These are phyloP conservation scores for Acanthococcus lagerstroemiae DNA, from an alignment of 2,888 invertebrate species.

Conservation along the genomic window DNA sequence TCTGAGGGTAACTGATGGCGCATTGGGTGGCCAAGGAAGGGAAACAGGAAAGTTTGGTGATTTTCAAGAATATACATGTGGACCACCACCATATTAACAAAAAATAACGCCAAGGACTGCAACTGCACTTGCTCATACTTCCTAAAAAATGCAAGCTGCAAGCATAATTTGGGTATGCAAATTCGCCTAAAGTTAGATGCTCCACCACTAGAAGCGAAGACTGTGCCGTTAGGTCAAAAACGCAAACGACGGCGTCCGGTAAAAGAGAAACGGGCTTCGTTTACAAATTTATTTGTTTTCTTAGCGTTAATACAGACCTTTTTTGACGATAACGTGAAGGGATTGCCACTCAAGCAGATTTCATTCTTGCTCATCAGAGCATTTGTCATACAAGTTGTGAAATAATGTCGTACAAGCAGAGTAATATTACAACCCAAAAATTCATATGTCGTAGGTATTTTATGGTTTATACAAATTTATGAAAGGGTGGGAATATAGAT, in stretches of 20 bases:
- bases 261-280: conserved; percentile 1
- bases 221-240: conserved; percentile 7
- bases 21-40: conserved; percentile 6
- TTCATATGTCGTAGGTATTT: too few relatives aligned
- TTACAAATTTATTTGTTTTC: background rate
- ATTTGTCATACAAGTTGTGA: background rate
- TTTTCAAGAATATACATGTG: conserved; percentile 3
- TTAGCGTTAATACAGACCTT: background rate
- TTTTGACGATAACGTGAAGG: background rate
- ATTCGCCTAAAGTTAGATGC: conserved; percentile 1
- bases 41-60: background rate
- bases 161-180: conserved; percentile 10
- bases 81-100: background rate
- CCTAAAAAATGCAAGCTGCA: background rate
- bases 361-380: background rate
- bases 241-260: background rate
- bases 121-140: conserved; percentile 7
- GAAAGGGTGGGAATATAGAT: too few relatives aligned
- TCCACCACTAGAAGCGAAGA: conserved; percentile 9
- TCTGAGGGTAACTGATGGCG: too few relatives aligned
- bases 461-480: too few relatives aligned
- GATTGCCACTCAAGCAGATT: background rate
- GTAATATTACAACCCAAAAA: too few relatives aligned
- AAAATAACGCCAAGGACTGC: background rate
- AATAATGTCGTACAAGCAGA: too few relatives aligned